Conservation (phyloP, 2,888 invertebrate genomes). For the Willowsia nigromaculata region DNA sequence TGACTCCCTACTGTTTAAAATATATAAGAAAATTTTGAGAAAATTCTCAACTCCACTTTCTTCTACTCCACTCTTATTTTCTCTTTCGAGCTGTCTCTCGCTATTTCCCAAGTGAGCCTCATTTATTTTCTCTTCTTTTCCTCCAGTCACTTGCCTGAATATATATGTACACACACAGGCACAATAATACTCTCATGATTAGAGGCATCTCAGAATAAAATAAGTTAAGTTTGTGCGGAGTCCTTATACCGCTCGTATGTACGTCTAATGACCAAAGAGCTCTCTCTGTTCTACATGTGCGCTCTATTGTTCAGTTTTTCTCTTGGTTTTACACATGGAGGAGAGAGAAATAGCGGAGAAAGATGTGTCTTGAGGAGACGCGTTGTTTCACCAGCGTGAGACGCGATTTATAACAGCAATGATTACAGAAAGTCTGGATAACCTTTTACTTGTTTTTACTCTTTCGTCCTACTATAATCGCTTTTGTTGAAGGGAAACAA, state of each 20-base stretch:
- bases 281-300: neutral
- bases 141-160: neutral
- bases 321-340: neutral
- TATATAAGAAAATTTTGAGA: constrained; percentile 57
- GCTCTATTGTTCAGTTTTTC: constrained; percentile 2
- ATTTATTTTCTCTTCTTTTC: constrained; percentile 56
- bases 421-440: neutral
- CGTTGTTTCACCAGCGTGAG: neutral
- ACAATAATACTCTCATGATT: neutral
- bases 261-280: constrained; percentile 1
- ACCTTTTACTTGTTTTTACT: neutral
- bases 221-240: neutral
- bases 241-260: neutral
- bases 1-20: constrained; percentile 68
- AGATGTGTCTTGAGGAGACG: neutral
- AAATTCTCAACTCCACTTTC: constrained; percentile 15
- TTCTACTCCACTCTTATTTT: neutral
- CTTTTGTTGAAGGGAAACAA: too few relatives aligned
- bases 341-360: neutral
- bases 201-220: neutral
- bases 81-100: constrained; percentile 43
- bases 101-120: constrained; percentile 68
- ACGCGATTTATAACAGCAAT: constrained; percentile 30
- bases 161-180: neutral
- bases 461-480: neutral